Evolutionary conservation across 2,797 vertebrate genomes (phyloP), one percentile per base, ranked within the genome.

Genomic region (Darevskia mixta): DNA sequence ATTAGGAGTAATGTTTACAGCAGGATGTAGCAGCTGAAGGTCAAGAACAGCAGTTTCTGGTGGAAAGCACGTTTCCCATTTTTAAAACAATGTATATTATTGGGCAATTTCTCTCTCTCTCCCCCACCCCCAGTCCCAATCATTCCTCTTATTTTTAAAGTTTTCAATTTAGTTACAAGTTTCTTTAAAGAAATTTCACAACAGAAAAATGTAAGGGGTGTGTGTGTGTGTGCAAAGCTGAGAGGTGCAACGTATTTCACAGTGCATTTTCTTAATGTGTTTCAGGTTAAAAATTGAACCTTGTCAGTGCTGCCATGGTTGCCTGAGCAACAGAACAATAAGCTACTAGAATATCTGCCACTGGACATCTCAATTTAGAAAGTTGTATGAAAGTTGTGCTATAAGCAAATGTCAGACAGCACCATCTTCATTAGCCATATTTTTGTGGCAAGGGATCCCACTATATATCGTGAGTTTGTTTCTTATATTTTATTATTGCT

Each of bases 251-350:
- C 73, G 87, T 73, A 86, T 89, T 87, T 85, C 79, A 79, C 1
- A 91, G 85, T 92, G 79, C 86, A 90, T 89, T 95, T 94, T 92
- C 90, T 88, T 82, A 55, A 88, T 86, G 82, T 91, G 87, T 84
- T 86, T 61, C n/a, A 83, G 86, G 80, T 93, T 92, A 85, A 91
- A 94, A 95, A 94, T 23, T 1, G 80, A 89, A 91, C 88, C 84
- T 88, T 84, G 86, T 55, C 79, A 85, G 67, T 64, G 80, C 3
- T 90, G 78, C 86, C 89, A 81, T 61, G 85, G 94, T 95, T 96
- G 91, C 94, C 91, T 86, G 89, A 95, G 94, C 94, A 95, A 95
- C 91, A 93, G 89, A 94, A 88, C 81, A 80, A 91, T 93, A 88
- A 66, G 90, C 88, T 88, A 88, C 92, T 79, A 88, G 92, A 87